Base-by-base conservation (phyloP, 2,888 invertebrate genomes). In the Sthenelais limicola region DNA sequence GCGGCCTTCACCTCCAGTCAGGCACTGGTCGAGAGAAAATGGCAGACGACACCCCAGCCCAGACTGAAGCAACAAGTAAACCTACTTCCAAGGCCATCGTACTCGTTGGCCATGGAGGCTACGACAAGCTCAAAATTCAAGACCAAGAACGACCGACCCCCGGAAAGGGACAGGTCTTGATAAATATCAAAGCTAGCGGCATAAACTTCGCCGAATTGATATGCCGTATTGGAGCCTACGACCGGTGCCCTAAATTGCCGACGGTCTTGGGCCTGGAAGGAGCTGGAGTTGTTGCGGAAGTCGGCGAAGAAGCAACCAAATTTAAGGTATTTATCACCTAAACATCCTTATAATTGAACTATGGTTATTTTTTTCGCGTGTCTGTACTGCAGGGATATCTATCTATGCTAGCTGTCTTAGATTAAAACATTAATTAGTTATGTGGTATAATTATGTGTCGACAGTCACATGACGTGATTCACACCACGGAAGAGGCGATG, bases 291-390 rank as follows among this genome's bases (percentile, higher is more conserved):
- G 49, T 76, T 24, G 67, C 30, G 21, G 71, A 71, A 47, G 28
- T 76, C 1, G 76, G 76, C 12, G 69, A 71, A 32, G 75, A 54
- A 21, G 76, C 75, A 15, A 58, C 32, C n/a, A 56, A 43, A 30
- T 56, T 85, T 71, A 76, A 89, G 89, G 82, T 88, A 48, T n/a
- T n/a, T n/a, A n/a, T n/a, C n/a, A n/a, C n/a, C 89, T 43, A 12
- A 43, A 12, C 12, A 43, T 43, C n/a, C n/a, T n/a, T n/a, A n/a
- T n/a, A n/a, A n/a, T n/a, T n/a, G n/a, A n/a, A n/a, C n/a, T n/a
- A n/a, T n/a, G n/a, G n/a, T n/a, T n/a, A n/a, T n/a, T n/a, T n/a
- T n/a, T n/a, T n/a, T n/a, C n/a, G n/a, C n/a, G n/a, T n/a, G n/a
- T n/a, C n/a, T n/a, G n/a, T n/a, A n/a, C n/a, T n/a, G n/a, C n/a